phyloP scores from a whole-genome alignment of 1,140 invertebrate species.

The Gonioctena quinquepunctata region DNA sequence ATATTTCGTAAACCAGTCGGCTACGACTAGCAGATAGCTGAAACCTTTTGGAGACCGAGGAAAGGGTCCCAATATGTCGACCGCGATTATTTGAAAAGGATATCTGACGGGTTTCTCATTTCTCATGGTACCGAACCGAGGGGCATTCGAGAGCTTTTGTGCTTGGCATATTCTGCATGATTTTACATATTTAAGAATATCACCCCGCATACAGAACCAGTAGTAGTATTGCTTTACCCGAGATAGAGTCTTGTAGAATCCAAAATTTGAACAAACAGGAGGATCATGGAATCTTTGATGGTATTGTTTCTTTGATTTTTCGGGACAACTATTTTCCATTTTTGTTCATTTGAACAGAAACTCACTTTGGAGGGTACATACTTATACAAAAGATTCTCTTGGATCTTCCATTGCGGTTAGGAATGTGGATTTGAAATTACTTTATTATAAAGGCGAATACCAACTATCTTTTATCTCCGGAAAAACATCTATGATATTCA shows the following conservation, averaged over 20 bases:
- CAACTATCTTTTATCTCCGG: slow-evolving; percentile 3
- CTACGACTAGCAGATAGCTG: slow-evolving; percentile 49
- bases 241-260: slow-evolving; percentile 21
- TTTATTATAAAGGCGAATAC: slow-evolving; percentile 15
- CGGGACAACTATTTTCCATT: slow-evolving; percentile 35
- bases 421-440: background rate
- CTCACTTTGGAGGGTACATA: background rate
- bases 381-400: slow-evolving; percentile 23
- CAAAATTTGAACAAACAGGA: slow-evolving; percentile 6
- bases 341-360: background rate
- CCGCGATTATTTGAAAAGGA: slow-evolving; percentile 37
- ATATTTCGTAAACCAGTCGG: slow-evolving; percentile 40
- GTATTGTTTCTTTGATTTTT: slow-evolving; percentile 9
- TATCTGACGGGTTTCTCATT: slow-evolving; percentile 20
- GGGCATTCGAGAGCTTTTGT: slow-evolving; percentile 17
- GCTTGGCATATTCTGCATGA: slow-evolving; percentile 24
- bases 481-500: background rate
- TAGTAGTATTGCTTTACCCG: background rate
- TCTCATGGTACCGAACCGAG: slow-evolving; percentile 20
- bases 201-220: background rate
- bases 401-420: slow-evolving; percentile 21
- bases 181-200: background rate
- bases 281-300: slow-evolving; percentile 23
- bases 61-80: slow-evolving; percentile 45
- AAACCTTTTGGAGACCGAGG: slow-evolving; percentile 35